A percentile compares a stretch with the other conserved stretches of the same genome.
Conservation (phyloP, 2,113 vertebrate genomes). For the Tretioscincus oriximinensis region DNA sequence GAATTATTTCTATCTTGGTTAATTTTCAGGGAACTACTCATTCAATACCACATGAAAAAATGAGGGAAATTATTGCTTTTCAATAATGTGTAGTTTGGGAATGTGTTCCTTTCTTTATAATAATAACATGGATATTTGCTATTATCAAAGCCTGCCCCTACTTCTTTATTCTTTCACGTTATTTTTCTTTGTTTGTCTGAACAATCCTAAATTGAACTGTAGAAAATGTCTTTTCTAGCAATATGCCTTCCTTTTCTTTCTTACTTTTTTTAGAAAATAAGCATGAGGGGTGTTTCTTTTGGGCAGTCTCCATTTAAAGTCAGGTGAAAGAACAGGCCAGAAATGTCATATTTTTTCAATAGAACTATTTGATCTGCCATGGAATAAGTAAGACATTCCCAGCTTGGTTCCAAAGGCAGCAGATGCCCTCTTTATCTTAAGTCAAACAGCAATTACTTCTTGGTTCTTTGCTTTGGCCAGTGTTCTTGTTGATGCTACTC, state of each 20-base stretch:
- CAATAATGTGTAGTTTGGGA: background rate
- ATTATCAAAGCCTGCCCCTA: too few species aligned
- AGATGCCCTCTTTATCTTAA: slow-evolving; percentile 16
- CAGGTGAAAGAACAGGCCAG: background rate
- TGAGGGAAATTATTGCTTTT: background rate
- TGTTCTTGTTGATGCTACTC: background rate
- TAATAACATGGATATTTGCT: too few species aligned
- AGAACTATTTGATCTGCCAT: background rate
- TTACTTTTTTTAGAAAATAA: background rate
- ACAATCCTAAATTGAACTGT: background rate
- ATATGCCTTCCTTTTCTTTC: too few species aligned
- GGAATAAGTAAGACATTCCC: background rate
- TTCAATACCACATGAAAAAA: too few species aligned
- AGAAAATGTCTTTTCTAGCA: background rate
- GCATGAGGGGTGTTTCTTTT: background rate
- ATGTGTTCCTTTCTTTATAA: too few species aligned
- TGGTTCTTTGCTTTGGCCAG: background rate
- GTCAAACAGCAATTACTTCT: background rate
- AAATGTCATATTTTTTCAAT: background rate
- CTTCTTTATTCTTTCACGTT: too few species aligned
- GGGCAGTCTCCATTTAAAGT: background rate
- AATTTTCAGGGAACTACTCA: too few species aligned
- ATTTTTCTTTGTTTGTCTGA: background rate
- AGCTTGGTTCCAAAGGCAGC: slow-evolving; percentile 5
- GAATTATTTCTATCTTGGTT: too few species aligned